Evolutionary conservation across 2,113 vertebrate species (phyloP).

Genomic region (Propithecus coquereli): DNA sequence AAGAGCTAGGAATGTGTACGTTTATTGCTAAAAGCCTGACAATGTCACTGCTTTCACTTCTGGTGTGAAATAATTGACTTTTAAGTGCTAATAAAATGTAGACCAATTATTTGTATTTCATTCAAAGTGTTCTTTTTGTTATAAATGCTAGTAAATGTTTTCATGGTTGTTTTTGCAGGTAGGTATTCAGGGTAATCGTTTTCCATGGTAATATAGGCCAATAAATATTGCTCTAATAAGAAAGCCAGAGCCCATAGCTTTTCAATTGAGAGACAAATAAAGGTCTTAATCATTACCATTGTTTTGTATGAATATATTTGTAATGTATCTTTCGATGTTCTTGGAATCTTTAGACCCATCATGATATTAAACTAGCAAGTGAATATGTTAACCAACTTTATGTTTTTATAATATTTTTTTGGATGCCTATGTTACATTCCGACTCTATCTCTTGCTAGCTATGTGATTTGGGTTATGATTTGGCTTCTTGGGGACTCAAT

Average conservation of each 20-base stretch:
- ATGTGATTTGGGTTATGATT: neutral
- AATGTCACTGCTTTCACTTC: neutral
- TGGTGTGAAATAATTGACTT: constrained; percentile 45
- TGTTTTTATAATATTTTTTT: neutral
- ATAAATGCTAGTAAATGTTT: neutral
- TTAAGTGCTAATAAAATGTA: constrained; percentile 27
- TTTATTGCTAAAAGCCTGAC: constrained; percentile 14
- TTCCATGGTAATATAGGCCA: neutral
- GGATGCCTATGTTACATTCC: neutral
- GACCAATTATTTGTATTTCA: neutral
- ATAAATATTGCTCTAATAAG: neutral
- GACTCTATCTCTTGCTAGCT: neutral
- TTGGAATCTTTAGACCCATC: neutral
- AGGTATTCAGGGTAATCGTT: constrained; percentile 5
- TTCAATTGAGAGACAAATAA: neutral
- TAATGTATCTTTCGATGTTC: neutral
- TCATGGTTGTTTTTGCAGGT: constrained; percentile 19
- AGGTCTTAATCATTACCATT: neutral
- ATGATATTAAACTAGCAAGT: neutral
- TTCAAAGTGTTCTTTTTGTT: constrained; percentile 13
- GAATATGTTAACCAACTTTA: neutral
- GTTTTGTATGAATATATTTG: neutral
- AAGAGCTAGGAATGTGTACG: neutral
- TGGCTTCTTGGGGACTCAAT: neutral
- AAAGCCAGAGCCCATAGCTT: neutral